These are phyloP conservation scores for Leptodirus hochenwartii DNA, from an alignment of 2,888 invertebrate species.

Conservation along the genomic window DNA sequence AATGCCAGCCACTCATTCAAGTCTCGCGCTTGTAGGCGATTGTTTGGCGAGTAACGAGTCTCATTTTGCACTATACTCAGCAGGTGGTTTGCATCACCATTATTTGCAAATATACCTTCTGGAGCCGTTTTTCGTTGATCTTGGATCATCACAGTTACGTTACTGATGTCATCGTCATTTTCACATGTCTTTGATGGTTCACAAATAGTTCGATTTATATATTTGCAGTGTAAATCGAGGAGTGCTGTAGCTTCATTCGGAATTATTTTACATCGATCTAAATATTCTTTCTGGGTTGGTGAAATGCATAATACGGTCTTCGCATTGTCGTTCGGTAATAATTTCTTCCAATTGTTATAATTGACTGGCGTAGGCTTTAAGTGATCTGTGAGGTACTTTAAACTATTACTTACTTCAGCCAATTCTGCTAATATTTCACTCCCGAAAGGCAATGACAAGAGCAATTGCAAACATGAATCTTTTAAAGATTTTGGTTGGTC, in stretches of 20 bases:
- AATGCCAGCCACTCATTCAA: constrained; percentile 33
- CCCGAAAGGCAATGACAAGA: constrained; percentile 51
- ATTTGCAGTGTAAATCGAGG: constrained; percentile 50
- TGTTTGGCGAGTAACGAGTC: no score
- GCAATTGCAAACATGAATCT: constrained; percentile 43
- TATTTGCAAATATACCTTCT: no score
- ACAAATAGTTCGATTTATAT: constrained; percentile 35
- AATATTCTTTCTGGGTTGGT: constrained; percentile 46
- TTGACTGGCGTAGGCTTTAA: no score
- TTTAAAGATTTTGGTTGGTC: constrained; percentile 29
- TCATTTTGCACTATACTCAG: no score
- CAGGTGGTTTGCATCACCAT: no score
- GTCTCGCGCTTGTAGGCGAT: constrained; percentile 23
- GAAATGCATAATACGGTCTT: constrained; percentile 48
- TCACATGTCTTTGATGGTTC: constrained; percentile 28
- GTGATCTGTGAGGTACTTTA: constrained; percentile 11
- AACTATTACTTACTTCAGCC: constrained; percentile 30
- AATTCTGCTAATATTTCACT: constrained; percentile 47
- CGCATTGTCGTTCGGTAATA: constrained; percentile 40
- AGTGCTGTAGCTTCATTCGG: constrained; percentile 40
- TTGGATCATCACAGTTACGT: no score
- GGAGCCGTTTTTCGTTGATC: no score
- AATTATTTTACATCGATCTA: constrained; percentile 35
- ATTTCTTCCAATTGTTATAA: no score
- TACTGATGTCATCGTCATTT: constrained; percentile 3